phyloP scores from a whole-genome alignment of 2,797 vertebrate species.

The Siniperca scherzeri region DNA sequence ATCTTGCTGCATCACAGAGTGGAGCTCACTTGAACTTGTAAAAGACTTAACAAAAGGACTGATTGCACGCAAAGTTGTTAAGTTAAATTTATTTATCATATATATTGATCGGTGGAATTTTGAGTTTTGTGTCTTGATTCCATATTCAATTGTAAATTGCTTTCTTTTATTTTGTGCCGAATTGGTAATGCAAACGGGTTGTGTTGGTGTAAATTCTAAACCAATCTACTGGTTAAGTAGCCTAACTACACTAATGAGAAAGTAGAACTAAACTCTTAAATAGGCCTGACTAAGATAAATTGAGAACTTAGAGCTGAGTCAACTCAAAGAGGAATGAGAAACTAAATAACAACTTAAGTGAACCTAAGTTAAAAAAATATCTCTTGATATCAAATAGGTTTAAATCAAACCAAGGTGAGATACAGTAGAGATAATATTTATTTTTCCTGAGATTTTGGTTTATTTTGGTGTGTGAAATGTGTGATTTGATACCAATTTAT shows the following conservation, averaged over 20 bases:
- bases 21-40: not conserved
- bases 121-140: not conserved
- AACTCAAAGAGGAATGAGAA: not conserved
- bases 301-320: not conserved
- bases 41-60: conserved; percentile 1
- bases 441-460: no score
- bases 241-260: not conserved
- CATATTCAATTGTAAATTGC: not conserved
- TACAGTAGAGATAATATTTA: no score
- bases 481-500: no score
- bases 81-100: not conserved
- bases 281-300: not conserved
- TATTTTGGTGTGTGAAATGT: no score
- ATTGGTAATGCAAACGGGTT: not conserved
- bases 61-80: not conserved
- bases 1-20: not conserved
- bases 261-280: conserved; percentile 9
- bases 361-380: not conserved
- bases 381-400: not conserved
- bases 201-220: not conserved
- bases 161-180: not conserved
- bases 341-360: not conserved
- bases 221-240: not conserved
- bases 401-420: not conserved
- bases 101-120: not conserved